Percentiles rank a stretch among this genome's conserved stretches.
phyloP scores from a whole-genome alignment of 2,113 vertebrate genomes.

The Pelvicachromis taeniatus region DNA sequence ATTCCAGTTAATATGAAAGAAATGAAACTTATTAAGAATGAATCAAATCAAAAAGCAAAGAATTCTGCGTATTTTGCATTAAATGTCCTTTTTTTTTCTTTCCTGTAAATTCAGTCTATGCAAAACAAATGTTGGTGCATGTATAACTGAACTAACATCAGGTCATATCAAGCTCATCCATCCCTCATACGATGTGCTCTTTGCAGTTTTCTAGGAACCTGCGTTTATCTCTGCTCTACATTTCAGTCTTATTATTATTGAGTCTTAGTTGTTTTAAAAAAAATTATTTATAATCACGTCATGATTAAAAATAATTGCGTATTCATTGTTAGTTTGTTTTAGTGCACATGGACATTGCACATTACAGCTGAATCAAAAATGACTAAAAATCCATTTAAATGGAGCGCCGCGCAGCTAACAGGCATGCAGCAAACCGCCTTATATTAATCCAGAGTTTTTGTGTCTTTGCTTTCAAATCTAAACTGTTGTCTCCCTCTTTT shows the following conservation, averaged over 20 bases:
- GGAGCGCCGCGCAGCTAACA: background rate
- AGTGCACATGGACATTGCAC: background rate
- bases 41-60: background rate
- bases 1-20: slow-evolving; percentile 3
- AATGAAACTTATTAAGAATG: background rate
- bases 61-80: background rate
- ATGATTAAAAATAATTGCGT: background rate
- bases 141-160: slow-evolving; percentile 12
- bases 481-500: background rate
- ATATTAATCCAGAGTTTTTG: background rate
- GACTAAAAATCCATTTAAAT: background rate
- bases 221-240: background rate
- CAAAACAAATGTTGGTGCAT: slow-evolving; percentile 41
- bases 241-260: background rate
- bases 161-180: background rate
- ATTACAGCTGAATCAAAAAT: background rate
- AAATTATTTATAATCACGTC: background rate
- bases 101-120: slow-evolving; percentile 48
- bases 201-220: background rate
- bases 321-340: background rate
- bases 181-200: background rate
- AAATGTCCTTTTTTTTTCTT: background rate
- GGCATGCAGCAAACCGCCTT: background rate
- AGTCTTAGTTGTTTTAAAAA: background rate
- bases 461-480: background rate